phyloP scores from a whole-genome alignment of 2,797 vertebrate species.

The Holocentrus rufus region DNA sequence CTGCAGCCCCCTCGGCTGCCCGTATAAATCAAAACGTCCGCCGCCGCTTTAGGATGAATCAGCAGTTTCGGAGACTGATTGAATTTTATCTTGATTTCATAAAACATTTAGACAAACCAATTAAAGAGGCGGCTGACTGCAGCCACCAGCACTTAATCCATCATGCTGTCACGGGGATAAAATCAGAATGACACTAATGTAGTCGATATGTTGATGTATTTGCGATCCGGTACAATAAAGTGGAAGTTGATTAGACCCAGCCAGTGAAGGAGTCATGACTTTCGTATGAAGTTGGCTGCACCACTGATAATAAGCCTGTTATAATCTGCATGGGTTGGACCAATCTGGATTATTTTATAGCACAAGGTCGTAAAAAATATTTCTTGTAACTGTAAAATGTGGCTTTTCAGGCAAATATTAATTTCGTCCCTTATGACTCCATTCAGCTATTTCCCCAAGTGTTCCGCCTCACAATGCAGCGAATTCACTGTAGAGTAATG shows the following conservation, averaged over 20 bases:
- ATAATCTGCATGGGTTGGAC: background rate
- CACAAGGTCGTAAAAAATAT: background rate
- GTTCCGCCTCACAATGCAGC: conserved; percentile 56
- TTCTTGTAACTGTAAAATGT: conserved; percentile 26
- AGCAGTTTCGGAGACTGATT: conserved; percentile 78
- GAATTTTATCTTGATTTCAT: conserved; percentile 83
- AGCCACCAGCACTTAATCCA: conserved; percentile 77
- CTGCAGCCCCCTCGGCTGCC: conserved; percentile 58
- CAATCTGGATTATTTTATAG: conserved; percentile 22
- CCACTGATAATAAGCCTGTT: conserved; percentile 25
- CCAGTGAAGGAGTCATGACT: conserved; percentile 31
- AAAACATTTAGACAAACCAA: conserved; percentile 85
- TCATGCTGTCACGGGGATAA: conserved; percentile 74
- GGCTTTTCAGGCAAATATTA: conserved; percentile 25
- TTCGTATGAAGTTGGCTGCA: conserved; percentile 34
- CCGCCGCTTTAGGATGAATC: conserved; percentile 72
- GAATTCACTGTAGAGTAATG: conserved; percentile 42
- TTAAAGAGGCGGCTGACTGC: conserved; percentile 79
- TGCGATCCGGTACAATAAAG: conserved; percentile 72
- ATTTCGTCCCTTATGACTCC: conserved; percentile 36
- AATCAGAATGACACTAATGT: conserved; percentile 73
- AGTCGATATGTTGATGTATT: conserved; percentile 77
- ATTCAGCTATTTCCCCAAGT: conserved; percentile 29
- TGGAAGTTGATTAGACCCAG: conserved; percentile 72
- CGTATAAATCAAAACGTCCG: conserved; percentile 79